Conservation (phyloP, 2,888 invertebrate genomes). For the Himalopsyche anomala region DNA sequence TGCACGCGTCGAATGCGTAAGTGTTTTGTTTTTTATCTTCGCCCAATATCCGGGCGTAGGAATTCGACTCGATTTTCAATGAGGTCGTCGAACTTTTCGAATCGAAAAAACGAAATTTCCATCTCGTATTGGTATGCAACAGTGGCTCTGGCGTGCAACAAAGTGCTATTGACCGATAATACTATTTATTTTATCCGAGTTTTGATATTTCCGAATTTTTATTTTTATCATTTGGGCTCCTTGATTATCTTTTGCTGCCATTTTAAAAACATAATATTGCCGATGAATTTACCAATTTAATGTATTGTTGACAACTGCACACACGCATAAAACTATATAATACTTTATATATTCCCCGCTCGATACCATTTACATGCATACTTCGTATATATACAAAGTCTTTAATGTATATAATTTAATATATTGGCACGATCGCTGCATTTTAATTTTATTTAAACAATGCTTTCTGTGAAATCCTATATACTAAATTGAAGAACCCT, state of each 20-base stretch:
- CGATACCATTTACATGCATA: no score
- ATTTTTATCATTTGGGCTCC: background rate
- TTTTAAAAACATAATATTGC: background rate
- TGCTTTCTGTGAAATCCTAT: no score
- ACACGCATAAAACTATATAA: background rate
- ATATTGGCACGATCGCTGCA: no score
- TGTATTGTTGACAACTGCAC: background rate
- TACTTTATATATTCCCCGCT: no score
- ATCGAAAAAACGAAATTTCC: conserved; percentile 45
- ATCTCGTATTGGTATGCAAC: conserved; percentile 46
- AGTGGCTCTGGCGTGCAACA: conserved; percentile 7
- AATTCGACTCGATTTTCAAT: conserved; percentile 41
- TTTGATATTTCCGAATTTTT: conserved; percentile 5
- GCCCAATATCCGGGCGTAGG: conserved; percentile 38
- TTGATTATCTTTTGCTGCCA: conserved; percentile 2
- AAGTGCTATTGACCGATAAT: background rate
- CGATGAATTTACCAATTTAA: background rate
- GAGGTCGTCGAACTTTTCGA: conserved; percentile 48
- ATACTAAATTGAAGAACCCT: no score
- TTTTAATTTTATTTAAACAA: no score
- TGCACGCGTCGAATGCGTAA: conserved; percentile 40
- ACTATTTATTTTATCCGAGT: background rate
- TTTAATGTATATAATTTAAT: no score
- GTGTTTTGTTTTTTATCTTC: conserved; percentile 45
- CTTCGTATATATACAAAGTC: no score